Evolutionary conservation across 2,888 invertebrate species (phyloP).

Genomic region (Nudaria mundana): DNA sequence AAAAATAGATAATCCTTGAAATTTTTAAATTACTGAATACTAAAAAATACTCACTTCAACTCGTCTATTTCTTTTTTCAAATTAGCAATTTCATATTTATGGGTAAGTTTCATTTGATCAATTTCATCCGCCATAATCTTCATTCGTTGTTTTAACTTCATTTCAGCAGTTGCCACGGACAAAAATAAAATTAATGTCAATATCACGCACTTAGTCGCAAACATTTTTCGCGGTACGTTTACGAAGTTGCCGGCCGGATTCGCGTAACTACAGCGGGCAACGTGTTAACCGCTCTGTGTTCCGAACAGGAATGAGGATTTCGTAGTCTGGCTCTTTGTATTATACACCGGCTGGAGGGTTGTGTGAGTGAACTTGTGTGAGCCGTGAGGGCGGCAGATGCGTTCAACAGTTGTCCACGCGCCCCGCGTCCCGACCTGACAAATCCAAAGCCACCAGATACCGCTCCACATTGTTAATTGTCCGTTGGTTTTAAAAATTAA

Average conservation of each 20-base stretch:
- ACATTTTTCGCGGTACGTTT: slow-evolving; percentile 32
- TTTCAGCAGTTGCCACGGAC: slow-evolving; percentile 43
- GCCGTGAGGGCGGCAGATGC: slow-evolving; percentile 66
- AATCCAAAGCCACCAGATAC: too few relatives aligned
- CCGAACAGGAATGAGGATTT: slow-evolving; percentile 52
- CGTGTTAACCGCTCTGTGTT: slow-evolving; percentile 35
- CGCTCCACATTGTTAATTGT: too few relatives aligned
- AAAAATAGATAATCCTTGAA: too few relatives aligned
- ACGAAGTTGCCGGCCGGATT: slow-evolving; percentile 23
- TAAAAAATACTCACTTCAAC: slow-evolving; percentile 69
- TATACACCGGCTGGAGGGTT: slow-evolving; percentile 42
- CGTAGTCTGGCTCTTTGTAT: slow-evolving; percentile 40
- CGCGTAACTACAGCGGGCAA: slow-evolving; percentile 19
- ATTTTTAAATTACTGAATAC: background rate
- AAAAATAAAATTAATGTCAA: slow-evolving; percentile 40
- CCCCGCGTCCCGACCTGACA: slow-evolving; percentile 29
- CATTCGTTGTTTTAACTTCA: slow-evolving; percentile 45
- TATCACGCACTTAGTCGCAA: slow-evolving; percentile 40
- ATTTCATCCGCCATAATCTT: slow-evolving; percentile 51
- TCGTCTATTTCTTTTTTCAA: slow-evolving; percentile 57
- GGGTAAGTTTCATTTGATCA: slow-evolving; percentile 47
- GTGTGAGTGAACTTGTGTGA: too few relatives aligned
- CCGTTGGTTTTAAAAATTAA: too few relatives aligned
- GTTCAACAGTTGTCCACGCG: slow-evolving; percentile 69
- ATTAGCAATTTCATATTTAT: slow-evolving; percentile 46